A percentile compares a stretch with the other conserved stretches of the same genome.
Evolutionary conservation across 2,888 invertebrate genomes (phyloP).

Genomic region (Brenthis ino): DNA sequence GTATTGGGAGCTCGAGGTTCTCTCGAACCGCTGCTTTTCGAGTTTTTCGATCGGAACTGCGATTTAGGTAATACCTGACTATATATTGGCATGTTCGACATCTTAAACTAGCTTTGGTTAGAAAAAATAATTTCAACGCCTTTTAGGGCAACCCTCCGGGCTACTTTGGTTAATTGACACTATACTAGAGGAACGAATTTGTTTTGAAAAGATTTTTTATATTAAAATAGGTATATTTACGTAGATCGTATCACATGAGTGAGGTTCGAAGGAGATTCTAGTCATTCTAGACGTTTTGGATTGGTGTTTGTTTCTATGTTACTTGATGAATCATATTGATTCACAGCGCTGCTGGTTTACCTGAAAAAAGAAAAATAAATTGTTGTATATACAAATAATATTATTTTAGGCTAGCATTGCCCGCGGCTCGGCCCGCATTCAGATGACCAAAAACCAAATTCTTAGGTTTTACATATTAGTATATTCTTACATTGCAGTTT

Average conservation of each 20-base stretch:
- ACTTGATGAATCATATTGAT: slow-evolving; percentile 23
- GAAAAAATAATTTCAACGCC: slow-evolving; percentile 48
- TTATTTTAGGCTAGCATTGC: too few species aligned
- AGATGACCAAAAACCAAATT: too few species aligned
- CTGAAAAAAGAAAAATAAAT: slow-evolving; percentile 34
- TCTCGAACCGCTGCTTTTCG: slow-evolving; percentile 50
- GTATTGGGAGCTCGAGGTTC: slow-evolving; percentile 50
- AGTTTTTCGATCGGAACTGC: slow-evolving; percentile 58
- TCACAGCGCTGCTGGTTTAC: slow-evolving; percentile 25
- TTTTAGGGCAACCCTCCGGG: slow-evolving; percentile 34
- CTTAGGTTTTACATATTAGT: too few species aligned
- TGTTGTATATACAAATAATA: background rate
- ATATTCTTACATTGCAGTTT: too few species aligned
- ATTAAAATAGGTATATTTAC: slow-evolving; percentile 53
- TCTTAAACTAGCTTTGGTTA: slow-evolving; percentile 74
- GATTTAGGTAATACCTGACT: slow-evolving; percentile 78
- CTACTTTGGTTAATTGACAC: slow-evolving; percentile 73
- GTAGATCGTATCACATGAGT: slow-evolving; percentile 52
- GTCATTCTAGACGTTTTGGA: slow-evolving; percentile 39
- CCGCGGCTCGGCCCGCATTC: too few species aligned
- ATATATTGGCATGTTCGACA: slow-evolving; percentile 80
- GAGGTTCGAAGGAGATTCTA: slow-evolving; percentile 46
- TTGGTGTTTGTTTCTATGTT: slow-evolving; percentile 21
- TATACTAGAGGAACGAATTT: slow-evolving; percentile 70
- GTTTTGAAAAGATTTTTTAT: slow-evolving; percentile 43